These are phyloP conservation scores for Polietes domitor DNA, from an alignment of 2,888 invertebrate genomes.

Conservation along the genomic window DNA sequence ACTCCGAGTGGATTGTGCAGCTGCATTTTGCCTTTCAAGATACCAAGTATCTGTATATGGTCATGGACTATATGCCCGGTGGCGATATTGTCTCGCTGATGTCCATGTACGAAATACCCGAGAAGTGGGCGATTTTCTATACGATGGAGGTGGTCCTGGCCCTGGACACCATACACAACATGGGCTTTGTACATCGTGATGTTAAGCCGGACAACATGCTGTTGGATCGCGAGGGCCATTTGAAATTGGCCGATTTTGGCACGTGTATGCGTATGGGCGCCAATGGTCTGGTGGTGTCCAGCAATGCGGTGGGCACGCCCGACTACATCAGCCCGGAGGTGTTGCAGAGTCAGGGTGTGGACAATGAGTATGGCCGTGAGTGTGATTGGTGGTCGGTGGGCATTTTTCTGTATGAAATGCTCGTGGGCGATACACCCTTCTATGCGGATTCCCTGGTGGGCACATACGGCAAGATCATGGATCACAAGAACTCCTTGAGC, in stretches of 20 bases:
- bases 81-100: slow-evolving; percentile 99
- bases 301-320: slow-evolving; percentile 99
- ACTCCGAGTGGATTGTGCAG: slow-evolving; percentile 99
- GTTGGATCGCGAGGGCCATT: slow-evolving; percentile 95
- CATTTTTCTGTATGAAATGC: slow-evolving; percentile 99
- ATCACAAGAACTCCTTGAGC: slow-evolving; percentile 96
- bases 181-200: slow-evolving; percentile 98
- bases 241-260: slow-evolving; percentile 99
- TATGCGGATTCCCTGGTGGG: slow-evolving; percentile 99
- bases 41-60: slow-evolving; percentile 98
- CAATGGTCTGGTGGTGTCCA: slow-evolving; percentile 96
- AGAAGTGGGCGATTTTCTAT: slow-evolving; percentile 99
- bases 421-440: slow-evolving; percentile 99
- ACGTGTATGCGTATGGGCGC: slow-evolving; percentile 99
- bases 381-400: slow-evolving; percentile 99
- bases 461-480: slow-evolving; percentile 99
- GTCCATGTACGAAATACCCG: slow-evolving; percentile 99
- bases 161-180: slow-evolving; percentile 97
- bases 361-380: slow-evolving; percentile 97
- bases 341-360: slow-evolving; percentile 96
- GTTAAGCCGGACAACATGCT: slow-evolving; percentile 99
- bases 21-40: slow-evolving; percentile 99
- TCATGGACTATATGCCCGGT: slow-evolving; percentile 99
- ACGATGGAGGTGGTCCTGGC: slow-evolving; percentile 99
- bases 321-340: slow-evolving; percentile 99